phyloP scores from a whole-genome alignment of 2,797 vertebrate genomes.

The Halcyon badia region DNA sequence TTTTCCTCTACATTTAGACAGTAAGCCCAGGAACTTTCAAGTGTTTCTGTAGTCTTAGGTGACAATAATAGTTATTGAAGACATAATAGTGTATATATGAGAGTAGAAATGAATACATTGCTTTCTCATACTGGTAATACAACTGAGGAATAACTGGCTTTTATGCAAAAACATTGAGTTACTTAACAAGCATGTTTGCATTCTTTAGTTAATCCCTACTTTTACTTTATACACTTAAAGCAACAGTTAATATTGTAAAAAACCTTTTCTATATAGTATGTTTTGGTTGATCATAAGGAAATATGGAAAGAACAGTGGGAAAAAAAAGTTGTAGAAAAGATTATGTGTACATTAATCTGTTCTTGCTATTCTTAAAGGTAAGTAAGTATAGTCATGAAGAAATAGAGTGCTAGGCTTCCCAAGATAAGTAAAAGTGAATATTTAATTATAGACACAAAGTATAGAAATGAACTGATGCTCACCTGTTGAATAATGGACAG shows the following conservation, averaged over 20 bases:
- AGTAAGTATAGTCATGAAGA: neutral
- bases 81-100: neutral
- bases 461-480: neutral
- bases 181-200: neutral
- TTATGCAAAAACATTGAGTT: neutral
- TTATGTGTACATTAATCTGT: neutral
- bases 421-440: neutral
- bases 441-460: neutral
- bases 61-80: neutral
- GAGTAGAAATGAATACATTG: neutral
- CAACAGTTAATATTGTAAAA: neutral
- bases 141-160: neutral
- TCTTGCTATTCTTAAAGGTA: neutral
- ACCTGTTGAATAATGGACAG: neutral
- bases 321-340: neutral
- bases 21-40: neutral
- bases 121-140: neutral
- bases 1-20: neutral
- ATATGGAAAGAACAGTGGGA: fast-evolving
- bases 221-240: neutral
- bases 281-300: neutral
- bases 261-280: neutral
- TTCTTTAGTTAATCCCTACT: neutral
- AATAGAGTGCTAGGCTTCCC: neutral
- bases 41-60: neutral